Evolutionary conservation across 1,140 invertebrate genomes (phyloP).

Genomic region (Listronotus bonariensis): DNA sequence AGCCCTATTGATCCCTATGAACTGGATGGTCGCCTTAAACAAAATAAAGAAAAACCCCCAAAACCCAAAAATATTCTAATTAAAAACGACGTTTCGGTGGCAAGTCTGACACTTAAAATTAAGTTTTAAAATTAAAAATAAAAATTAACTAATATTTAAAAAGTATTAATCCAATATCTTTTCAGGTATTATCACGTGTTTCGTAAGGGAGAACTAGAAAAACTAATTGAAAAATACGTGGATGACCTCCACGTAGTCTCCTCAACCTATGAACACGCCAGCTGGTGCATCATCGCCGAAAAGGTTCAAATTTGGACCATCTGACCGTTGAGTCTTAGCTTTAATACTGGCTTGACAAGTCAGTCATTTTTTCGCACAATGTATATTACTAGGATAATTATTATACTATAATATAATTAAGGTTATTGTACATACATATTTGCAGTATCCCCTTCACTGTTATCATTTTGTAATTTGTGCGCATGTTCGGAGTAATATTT

Average conservation of each 20-base stretch:
- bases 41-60: too few relatives aligned
- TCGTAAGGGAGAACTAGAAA: constrained; percentile 90
- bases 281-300: constrained; percentile 96
- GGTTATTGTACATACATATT: constrained; percentile 18
- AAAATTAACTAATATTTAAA: too few relatives aligned
- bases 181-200: constrained; percentile 95
- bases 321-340: constrained; percentile 59
- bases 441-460: constrained; percentile 3
- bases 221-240: constrained; percentile 90
- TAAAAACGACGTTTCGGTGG: too few relatives aligned
- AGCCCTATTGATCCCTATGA: too few relatives aligned
- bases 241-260: constrained; percentile 92
- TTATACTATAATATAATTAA: constrained; percentile 5
- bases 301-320: constrained; percentile 97
- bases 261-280: constrained; percentile 94
- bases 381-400: constrained; percentile 37
- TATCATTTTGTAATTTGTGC: not conserved
- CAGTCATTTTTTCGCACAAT: constrained; percentile 44
- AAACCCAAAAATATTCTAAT: too few relatives aligned
- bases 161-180: too few relatives aligned
- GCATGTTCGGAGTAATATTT: not conserved
- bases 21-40: too few relatives aligned
- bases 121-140: too few relatives aligned
- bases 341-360: constrained; percentile 14
- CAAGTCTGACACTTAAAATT: too few relatives aligned